phyloP scores from a whole-genome alignment of 2,113 vertebrate species.

The Phycodurus eques region DNA sequence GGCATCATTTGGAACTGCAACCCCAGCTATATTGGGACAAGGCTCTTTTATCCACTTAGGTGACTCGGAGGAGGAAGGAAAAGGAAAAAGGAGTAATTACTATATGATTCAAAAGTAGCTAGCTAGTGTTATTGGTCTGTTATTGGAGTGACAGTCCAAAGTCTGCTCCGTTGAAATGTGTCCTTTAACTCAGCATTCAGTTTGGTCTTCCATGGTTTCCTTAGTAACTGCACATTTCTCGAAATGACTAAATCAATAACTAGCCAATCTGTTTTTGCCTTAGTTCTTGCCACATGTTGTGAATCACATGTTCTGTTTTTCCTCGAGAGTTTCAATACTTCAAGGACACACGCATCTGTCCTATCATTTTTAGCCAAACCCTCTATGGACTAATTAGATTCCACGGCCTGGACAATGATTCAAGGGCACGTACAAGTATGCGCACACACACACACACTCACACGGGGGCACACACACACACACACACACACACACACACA shows the following conservation, averaged over 20 bases:
- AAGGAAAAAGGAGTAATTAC: background rate
- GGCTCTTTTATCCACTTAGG: background rate
- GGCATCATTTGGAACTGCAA: slow-evolving; percentile 21
- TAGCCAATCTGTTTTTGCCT: background rate
- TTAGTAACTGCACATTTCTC: background rate
- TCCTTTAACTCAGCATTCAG: slow-evolving; percentile 1
- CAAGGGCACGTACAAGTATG: slow-evolving; percentile 25
- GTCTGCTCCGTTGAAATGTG: background rate
- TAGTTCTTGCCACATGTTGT: background rate
- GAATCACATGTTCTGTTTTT: slow-evolving; percentile 1
- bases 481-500: background rate
- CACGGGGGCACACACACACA: background rate
- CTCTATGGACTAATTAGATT: slow-evolving; percentile 58
- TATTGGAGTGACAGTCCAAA: background rate
- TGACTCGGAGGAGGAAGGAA: background rate
- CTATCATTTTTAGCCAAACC: slow-evolving; percentile 19
- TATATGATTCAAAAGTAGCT: background rate
- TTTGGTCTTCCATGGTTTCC: background rate
- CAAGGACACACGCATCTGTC: background rate
- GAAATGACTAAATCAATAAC: background rate
- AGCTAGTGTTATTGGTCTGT: background rate
- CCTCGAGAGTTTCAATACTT: background rate
- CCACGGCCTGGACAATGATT: slow-evolving; percentile 41
- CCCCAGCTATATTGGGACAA: slow-evolving; percentile 23
- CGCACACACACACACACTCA: background rate